phyloP scores from a whole-genome alignment of 1,140 invertebrate genomes.

The Tigriopus japonicus region DNA sequence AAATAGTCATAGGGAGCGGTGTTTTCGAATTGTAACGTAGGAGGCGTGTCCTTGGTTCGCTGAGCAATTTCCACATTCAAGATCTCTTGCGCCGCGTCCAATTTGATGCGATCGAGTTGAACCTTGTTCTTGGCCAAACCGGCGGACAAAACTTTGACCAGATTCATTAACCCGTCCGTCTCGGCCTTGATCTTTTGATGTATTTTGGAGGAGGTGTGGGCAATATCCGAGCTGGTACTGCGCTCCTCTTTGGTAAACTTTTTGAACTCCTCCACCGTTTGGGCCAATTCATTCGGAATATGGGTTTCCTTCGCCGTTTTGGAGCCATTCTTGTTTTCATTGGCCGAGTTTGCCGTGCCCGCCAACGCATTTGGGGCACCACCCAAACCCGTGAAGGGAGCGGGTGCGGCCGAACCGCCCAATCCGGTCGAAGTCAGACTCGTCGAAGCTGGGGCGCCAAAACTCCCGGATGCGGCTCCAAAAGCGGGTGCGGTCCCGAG shows the following conservation, averaged over 20 bases:
- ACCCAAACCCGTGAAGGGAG: background rate
- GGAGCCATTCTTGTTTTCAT: background rate
- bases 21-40: constrained; percentile 30
- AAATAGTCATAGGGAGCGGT: constrained; percentile 30
- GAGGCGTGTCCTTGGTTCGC: constrained; percentile 28
- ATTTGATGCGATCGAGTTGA: constrained; percentile 27
- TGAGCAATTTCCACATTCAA: constrained; percentile 30
- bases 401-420: background rate
- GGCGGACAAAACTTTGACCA: constrained; percentile 26
- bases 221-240: constrained; percentile 24
- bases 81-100: constrained; percentile 28
- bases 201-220: constrained; percentile 26
- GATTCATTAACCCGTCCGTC: constrained; percentile 23
- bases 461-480: background rate
- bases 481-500: background rate
- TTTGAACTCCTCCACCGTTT: constrained; percentile 19
- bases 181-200: constrained; percentile 28
- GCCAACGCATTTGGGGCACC: background rate
- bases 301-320: background rate
- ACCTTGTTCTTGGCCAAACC: constrained; percentile 27
- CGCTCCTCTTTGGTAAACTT: constrained; percentile 30
- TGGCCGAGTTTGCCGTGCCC: background rate
- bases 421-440: background rate
- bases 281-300: constrained; percentile 1
- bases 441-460: background rate